Evolutionary conservation across 2,888 invertebrate species (phyloP).

Genomic region (Temnothorax ravouxi): DNA sequence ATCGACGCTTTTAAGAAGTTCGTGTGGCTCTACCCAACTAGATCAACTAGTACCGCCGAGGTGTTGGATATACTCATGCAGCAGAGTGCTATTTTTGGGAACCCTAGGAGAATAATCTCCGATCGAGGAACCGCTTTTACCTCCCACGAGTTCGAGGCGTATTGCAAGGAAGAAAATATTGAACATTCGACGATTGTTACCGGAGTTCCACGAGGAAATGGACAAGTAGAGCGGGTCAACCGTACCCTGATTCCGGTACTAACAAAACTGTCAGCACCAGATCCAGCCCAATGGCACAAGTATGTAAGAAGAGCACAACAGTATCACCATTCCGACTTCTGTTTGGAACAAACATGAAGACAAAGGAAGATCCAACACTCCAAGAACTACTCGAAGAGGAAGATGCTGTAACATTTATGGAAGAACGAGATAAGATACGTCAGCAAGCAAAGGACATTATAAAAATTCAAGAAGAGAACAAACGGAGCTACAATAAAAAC

Average conservation of each 20-base stretch:
- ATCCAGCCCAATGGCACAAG: neutral
- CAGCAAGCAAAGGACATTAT: neutral
- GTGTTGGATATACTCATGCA: neutral
- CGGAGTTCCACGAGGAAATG: neutral
- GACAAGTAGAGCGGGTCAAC: neutral
- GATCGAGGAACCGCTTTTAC: neutral
- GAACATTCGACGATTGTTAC: neutral
- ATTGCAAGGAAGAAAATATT: neutral
- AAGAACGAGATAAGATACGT: neutral
- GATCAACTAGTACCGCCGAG: neutral
- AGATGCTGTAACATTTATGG: neutral
- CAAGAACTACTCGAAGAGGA: neutral
- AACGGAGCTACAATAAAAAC: neutral
- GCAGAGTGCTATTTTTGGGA: conserved; percentile 15
- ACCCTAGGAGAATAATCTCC: conserved; percentile 1
- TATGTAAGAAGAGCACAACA: neutral
- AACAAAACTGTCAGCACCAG: neutral
- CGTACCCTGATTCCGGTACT: neutral
- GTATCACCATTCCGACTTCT: neutral
- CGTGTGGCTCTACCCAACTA: neutral
- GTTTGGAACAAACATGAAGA: neutral
- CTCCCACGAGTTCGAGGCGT: neutral
- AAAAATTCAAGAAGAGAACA: conserved; percentile 20
- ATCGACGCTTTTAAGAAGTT: neutral
- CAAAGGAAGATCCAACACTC: neutral